Percentiles rank a stretch among this genome's conserved stretches.
These are phyloP conservation scores for Caenorhabditis panamensis DNA, from an alignment of 2,888 invertebrate species.

Conservation along the genomic window DNA sequence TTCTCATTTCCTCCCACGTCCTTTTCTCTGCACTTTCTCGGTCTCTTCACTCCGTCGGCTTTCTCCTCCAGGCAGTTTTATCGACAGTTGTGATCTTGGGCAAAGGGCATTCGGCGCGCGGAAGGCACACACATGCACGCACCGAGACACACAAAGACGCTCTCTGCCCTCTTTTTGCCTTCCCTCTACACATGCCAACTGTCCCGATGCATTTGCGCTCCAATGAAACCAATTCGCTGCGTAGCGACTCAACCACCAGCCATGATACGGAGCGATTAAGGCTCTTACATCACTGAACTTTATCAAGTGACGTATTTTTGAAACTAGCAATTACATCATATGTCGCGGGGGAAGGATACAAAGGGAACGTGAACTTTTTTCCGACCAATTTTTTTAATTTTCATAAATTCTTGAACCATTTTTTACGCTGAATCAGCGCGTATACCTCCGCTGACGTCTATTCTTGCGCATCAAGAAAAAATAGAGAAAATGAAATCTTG, in stretches of 20 bases:
- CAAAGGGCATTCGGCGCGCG: constrained; percentile 44
- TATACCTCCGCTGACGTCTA: background rate
- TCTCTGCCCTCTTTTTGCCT: background rate
- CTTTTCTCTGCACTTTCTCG: constrained; percentile 5
- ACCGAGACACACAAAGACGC: constrained; percentile 14
- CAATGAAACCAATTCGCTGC: constrained; percentile 22
- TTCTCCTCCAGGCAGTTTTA: constrained; percentile 23
- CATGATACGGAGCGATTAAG: constrained; percentile 39
- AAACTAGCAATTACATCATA: constrained; percentile 22
- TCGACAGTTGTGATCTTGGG: constrained; percentile 54
- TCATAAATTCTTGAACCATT: constrained; percentile 23
- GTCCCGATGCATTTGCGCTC: constrained; percentile 22
- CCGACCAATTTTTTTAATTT: constrained; percentile 5
- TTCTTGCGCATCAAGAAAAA: background rate
- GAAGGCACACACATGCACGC: constrained; percentile 18
- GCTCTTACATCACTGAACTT: constrained; percentile 40
- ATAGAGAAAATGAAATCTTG: background rate
- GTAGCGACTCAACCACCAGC: constrained; percentile 29
- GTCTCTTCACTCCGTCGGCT: background rate
- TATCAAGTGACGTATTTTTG: constrained; percentile 49
- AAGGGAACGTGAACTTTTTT: background rate
- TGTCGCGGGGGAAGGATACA: constrained; percentile 3
- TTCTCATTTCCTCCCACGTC: constrained; percentile 39
- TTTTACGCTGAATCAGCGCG: constrained; percentile 1
- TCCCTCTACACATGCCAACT: constrained; percentile 34